A percentile compares a stretch with the other conserved stretches of the same genome.
These are phyloP conservation scores for Oreamnos americanus DNA, from an alignment of 2,113 vertebrate genomes.

Conservation along the genomic window DNA sequence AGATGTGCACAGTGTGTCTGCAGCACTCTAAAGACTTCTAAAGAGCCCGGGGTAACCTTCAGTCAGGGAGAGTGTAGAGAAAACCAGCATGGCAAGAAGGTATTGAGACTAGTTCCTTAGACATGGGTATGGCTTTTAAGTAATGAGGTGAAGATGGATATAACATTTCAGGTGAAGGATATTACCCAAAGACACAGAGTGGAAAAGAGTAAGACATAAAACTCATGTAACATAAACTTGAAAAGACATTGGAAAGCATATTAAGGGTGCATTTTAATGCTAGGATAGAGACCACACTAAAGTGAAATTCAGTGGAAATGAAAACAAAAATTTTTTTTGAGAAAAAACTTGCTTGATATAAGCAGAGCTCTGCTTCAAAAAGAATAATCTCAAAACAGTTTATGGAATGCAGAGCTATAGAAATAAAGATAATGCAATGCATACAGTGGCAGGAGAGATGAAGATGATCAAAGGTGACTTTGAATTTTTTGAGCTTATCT, in stretches of 20 bases:
- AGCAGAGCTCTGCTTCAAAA: neutral
- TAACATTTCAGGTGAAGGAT: neutral
- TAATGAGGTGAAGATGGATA: neutral
- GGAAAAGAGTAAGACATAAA: neutral
- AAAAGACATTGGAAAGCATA: neutral
- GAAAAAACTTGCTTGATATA: neutral
- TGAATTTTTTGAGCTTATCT: neutral
- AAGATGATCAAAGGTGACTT: neutral
- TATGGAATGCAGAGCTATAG: neutral
- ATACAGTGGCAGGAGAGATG: neutral
- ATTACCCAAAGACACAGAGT: neutral
- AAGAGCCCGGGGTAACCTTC: neutral
- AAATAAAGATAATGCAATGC: neutral
- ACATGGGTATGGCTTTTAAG: neutral
- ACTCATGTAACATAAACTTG: neutral
- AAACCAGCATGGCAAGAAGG: neutral
- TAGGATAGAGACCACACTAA: neutral
- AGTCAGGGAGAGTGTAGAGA: neutral
- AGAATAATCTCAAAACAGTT: constrained; percentile 1
- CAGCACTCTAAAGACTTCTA: rapidly evolving
- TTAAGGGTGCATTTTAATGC: neutral
- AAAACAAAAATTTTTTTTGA: neutral
- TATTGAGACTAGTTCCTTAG: neutral
- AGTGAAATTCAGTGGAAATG: neutral
- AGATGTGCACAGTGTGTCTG: neutral